These are phyloP conservation scores for Eupsittula cactorum DNA, from an alignment of 2,113 vertebrate species.

Conservation along the genomic window DNA sequence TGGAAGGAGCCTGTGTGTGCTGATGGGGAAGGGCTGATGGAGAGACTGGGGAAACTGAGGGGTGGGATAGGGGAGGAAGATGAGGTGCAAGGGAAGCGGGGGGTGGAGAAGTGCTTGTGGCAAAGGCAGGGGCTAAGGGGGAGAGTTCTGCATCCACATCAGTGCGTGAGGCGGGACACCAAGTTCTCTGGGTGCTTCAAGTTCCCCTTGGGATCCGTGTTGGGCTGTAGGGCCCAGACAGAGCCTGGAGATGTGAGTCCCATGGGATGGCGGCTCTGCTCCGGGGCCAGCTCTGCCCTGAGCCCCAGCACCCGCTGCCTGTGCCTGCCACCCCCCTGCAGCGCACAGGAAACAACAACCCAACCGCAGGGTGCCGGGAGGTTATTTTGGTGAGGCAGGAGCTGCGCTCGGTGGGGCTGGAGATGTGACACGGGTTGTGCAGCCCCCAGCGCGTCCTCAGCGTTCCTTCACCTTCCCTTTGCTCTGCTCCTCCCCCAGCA, in stretches of 20 bases:
- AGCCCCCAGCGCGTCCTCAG: background rate
- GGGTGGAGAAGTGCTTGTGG: background rate
- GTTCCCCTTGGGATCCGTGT: background rate
- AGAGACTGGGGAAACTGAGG: accelerated
- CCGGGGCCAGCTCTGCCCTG: background rate
- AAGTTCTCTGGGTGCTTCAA: background rate
- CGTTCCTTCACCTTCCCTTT: background rate
- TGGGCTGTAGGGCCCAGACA: accelerated
- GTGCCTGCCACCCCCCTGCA: background rate
- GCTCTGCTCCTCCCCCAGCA: background rate
- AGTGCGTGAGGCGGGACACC: accelerated
- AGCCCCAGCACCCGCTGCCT: background rate
- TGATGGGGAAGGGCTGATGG: background rate
- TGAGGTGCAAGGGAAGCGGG: background rate
- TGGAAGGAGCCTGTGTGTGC: background rate
- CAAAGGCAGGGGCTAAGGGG: background rate
- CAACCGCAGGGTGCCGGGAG: constrained; percentile 55
- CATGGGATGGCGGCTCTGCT: accelerated
- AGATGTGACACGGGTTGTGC: accelerated
- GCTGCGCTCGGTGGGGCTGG: background rate
- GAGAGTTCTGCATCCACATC: background rate
- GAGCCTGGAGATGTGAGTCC: accelerated
- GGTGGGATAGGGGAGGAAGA: background rate
- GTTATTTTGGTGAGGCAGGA: background rate
- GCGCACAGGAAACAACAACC: constrained; percentile 56